These are phyloP conservation scores for Phymatocera aterrima DNA, from an alignment of 2,888 invertebrate genomes.

Conservation along the genomic window DNA sequence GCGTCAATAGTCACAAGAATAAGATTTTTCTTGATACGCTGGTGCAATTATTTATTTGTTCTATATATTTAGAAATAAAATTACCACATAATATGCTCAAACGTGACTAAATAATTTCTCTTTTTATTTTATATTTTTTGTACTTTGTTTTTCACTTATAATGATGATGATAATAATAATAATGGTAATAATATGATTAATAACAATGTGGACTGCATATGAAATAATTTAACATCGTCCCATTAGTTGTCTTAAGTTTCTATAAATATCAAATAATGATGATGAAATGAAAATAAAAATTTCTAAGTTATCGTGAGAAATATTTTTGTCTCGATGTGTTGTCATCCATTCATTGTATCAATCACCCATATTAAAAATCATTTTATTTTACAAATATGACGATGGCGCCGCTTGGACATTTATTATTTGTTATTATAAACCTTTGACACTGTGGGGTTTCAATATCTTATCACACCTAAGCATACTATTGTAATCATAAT, in stretches of 20 bases:
- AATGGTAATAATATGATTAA: slow-evolving; percentile 42
- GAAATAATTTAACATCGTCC: no score
- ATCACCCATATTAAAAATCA: no score
- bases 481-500: no score
- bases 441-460: no score
- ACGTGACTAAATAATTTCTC: slow-evolving; percentile 49
- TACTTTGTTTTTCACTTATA: slow-evolving; percentile 2
- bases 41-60: slow-evolving; percentile 15
- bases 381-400: no score
- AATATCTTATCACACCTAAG: no score
- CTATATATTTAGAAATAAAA: neutral
- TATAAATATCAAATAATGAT: slow-evolving; percentile 46
- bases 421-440: no score
- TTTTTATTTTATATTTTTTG: slow-evolving; percentile 46
- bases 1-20: slow-evolving; percentile 67
- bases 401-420: no score
- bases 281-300: slow-evolving; percentile 41
- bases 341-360: neutral
- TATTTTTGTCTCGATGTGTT: neutral
- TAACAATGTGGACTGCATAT: no score
- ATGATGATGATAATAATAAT: neutral
- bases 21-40: neutral
- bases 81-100: slow-evolving; percentile 54
- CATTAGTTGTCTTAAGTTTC: slow-evolving; percentile 57
- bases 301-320: slow-evolving; percentile 43